Evolutionary conservation across 2,113 vertebrate species (phyloP), one percentile per base, ranked within the genome.

Genomic region (Periophthalmus modestus): DNA sequence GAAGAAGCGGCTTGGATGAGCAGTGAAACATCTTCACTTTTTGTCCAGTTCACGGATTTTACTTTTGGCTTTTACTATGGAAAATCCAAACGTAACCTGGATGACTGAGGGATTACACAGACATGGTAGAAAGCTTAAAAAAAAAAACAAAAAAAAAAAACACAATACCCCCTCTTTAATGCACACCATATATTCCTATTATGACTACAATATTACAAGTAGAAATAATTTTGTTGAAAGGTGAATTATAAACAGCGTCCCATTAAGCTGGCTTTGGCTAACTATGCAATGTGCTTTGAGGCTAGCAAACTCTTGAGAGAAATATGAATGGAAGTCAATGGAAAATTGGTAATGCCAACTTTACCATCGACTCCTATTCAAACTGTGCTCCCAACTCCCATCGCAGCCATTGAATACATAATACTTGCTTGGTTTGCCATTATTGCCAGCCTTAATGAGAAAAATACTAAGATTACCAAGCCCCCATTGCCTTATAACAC

Each of bases 401-500:
- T n/a, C 0, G 62, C 58, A 4, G 16, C 6, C 58, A 28, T 28
- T 28, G 10, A 59, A 23, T 15, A 15, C 21, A 15, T 61, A 61
- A 61, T 33, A 61, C 58, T 61, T 23, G 19, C n/a, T 28, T 6
- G 52, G 13, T 46, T 23, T 9, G 47, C 34, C 19, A 57, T 58
- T 58, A 61, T 28, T 24, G 55, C n/a, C 55, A 13, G 21, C 55
- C 1, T 21, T 12, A 2, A 58, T 61, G 58, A 61, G 24, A 4
- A 14, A 33, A 11, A 61, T 5, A 77, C 74, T 76, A 58, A 80
- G 46, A 43, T 73, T 76, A 72, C 76, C 65, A 77, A 87, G 78
- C 39, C 76, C 82, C 72, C 66, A 16, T 34, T 19, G 66, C 87
- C 75, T 71, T 74, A 5, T 39, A 72, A 80, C 43, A 76, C 81